phyloP scores from a whole-genome alignment of 2,113 vertebrate species.

The Alces alces region DNA sequence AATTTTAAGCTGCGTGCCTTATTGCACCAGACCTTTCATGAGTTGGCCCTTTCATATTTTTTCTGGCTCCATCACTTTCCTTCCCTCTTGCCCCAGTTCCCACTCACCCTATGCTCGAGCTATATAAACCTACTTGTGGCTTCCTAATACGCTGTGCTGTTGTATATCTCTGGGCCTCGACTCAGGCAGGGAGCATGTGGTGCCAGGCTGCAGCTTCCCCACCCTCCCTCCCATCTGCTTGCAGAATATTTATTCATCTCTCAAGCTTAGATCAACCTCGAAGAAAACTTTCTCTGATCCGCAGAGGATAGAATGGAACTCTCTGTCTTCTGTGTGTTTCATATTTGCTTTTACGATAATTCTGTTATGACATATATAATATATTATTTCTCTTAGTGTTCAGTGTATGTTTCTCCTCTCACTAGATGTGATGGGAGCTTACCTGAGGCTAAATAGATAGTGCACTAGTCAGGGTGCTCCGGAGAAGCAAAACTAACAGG shows the following conservation, averaged over 20 bases:
- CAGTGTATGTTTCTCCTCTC: neutral
- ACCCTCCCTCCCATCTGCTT: neutral
- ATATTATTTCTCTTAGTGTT: neutral
- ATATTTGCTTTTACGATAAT: neutral
- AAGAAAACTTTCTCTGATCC: neutral
- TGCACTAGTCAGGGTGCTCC: neutral
- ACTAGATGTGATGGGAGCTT: neutral
- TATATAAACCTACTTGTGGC: neutral
- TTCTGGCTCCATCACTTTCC: neutral
- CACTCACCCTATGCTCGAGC: neutral
- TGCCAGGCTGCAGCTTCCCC: neutral
- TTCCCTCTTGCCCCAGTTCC: neutral
- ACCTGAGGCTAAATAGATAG: neutral
- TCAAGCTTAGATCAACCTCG: conserved; percentile 2
- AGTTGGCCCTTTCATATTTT: neutral
- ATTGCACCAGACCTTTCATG: neutral
- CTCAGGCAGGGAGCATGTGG: neutral
- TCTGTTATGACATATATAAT: neutral
- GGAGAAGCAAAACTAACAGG: neutral
- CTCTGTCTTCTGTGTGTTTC: neutral
- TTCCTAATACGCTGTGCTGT: neutral
- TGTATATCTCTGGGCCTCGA: neutral
- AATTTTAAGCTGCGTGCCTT: neutral
- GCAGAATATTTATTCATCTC: conserved; percentile 28
- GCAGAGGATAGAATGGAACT: neutral